A percentile compares a stretch with the other conserved stretches of the same genome.
phyloP scores from a whole-genome alignment of 2,888 invertebrate species.

The Minunthozetes semirufus region DNA sequence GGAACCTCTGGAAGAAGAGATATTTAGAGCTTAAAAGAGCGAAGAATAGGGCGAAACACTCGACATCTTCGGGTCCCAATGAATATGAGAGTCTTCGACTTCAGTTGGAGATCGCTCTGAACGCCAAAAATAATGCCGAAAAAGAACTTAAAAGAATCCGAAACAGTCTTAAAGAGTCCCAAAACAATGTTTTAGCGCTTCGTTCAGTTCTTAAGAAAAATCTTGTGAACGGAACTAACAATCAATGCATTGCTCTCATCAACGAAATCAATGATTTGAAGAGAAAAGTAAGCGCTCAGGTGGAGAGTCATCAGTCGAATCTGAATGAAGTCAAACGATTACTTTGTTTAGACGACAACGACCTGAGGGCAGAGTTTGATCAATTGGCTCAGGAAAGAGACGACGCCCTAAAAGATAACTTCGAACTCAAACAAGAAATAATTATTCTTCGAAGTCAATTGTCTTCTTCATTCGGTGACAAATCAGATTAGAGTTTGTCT shows the following conservation, averaged over 20 bases:
- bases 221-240: neutral
- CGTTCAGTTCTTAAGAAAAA: constrained; percentile 1
- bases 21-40: constrained; percentile 23
- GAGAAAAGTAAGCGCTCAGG: constrained; percentile 16
- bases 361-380: constrained; percentile 24
- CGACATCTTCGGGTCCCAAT: neutral
- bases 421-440: constrained; percentile 3
- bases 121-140: constrained; percentile 21
- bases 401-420: constrained; percentile 19
- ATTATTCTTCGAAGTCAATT: neutral
- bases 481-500: neutral
- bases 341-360: constrained; percentile 22
- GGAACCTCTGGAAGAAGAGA: constrained; percentile 23
- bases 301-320: constrained; percentile 21
- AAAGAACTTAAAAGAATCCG: neutral
- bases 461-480: neutral
- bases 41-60: neutral
- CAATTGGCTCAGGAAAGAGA: constrained; percentile 28
- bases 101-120: constrained; percentile 11
- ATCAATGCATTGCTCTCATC: constrained; percentile 12
- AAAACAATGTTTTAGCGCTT: constrained; percentile 20
- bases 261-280: constrained; percentile 30
- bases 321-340: constrained; percentile 17
- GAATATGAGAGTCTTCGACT: neutral
- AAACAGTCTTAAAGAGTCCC: constrained; percentile 17